Evolutionary conservation across 2,797 vertebrate species (phyloP).

Genomic region (Acanthis flammea): DNA sequence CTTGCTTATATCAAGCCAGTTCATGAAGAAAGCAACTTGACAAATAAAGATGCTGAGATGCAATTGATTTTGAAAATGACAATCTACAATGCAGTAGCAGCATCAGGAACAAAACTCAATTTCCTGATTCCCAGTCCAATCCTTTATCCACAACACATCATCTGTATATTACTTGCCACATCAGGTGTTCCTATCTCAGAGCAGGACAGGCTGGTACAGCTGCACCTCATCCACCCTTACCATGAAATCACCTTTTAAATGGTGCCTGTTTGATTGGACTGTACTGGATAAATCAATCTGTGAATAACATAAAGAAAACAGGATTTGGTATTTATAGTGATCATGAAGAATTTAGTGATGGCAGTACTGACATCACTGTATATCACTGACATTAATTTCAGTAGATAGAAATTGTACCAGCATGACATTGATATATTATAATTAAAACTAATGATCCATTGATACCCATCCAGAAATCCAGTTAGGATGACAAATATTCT

Average conservation of each 20-base stretch:
- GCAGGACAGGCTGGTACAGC: background rate
- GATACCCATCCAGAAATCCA: constrained; percentile 52
- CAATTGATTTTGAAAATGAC: background rate
- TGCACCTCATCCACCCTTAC: background rate
- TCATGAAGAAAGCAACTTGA: background rate
- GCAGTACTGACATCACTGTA: background rate
- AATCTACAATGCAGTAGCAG: background rate
- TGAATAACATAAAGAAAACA: background rate
- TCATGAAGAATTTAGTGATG: constrained; percentile 3
- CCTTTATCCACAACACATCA: background rate
- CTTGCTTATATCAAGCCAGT: background rate
- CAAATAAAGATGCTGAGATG: background rate
- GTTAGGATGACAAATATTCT: constrained; percentile 48
- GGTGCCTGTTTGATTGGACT: background rate
- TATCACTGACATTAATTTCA: constrained; percentile 16
- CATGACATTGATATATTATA: constrained; percentile 26
- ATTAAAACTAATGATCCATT: constrained; percentile 62
- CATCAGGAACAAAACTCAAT: background rate
- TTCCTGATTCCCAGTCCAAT: background rate
- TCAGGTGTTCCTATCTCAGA: background rate
- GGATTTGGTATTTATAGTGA: background rate
- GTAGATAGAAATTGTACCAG: constrained; percentile 9
- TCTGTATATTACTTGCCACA: background rate
- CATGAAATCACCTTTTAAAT: background rate
- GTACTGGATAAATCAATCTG: background rate